These are phyloP conservation scores for Phoxinus phoxinus DNA, from an alignment of 2,113 vertebrate genomes.

Conservation along the genomic window DNA sequence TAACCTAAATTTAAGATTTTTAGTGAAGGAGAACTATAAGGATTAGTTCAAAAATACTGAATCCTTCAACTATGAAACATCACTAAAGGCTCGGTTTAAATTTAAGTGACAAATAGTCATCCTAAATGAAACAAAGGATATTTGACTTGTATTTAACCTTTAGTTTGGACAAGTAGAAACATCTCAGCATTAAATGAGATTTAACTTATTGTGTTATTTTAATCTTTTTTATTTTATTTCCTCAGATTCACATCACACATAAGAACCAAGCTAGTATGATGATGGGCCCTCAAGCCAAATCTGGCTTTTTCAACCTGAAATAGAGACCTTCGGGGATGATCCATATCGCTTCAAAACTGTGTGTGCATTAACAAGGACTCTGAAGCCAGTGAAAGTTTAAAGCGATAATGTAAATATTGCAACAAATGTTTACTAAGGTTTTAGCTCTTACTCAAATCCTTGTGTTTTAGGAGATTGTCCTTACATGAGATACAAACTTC, in stretches of 20 bases:
- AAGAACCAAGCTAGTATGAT: constrained; percentile 93
- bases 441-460: background rate
- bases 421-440: constrained; percentile 7
- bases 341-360: constrained; percentile 26
- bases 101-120: background rate
- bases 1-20: background rate
- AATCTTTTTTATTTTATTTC: constrained; percentile 20
- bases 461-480: background rate
- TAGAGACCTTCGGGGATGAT: constrained; percentile 51
- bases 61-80: too few relatives aligned
- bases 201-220: constrained; percentile 1
- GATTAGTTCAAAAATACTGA: background rate
- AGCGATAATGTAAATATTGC: constrained; percentile 23
- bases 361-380: constrained; percentile 35
- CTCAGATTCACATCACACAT: constrained; percentile 89
- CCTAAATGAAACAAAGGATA: background rate
- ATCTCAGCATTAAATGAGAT: background rate
- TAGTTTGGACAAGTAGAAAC: background rate
- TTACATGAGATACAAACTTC: background rate
- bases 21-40: background rate
- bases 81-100: background rate
- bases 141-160: background rate
- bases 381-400: constrained; percentile 12
- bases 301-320: constrained; percentile 85
- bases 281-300: constrained; percentile 81